phyloP scores from a whole-genome alignment of 2,888 invertebrate species.

The Tanypteryx hageni region DNA sequence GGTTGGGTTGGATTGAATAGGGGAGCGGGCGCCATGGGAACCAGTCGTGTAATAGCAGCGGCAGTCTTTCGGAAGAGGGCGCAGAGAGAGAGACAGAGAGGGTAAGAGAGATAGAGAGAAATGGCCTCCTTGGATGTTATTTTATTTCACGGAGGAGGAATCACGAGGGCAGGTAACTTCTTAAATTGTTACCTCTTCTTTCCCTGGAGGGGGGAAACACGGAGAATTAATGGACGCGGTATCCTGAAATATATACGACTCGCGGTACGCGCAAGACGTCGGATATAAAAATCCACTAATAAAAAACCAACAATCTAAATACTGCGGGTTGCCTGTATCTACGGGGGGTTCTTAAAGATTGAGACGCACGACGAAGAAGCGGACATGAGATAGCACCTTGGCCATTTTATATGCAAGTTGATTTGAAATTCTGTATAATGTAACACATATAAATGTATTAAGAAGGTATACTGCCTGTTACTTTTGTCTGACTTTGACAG shows the following conservation, averaged over 20 bases:
- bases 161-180: not conserved
- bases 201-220: not conserved
- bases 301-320: too few species aligned
- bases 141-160: not conserved
- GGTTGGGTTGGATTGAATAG: not conserved
- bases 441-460: too few species aligned
- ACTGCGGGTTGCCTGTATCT: too few species aligned
- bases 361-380: too few species aligned
- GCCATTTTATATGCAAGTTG: too few species aligned
- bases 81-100: not conserved
- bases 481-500: too few species aligned
- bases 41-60: not conserved
- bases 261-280: not conserved
- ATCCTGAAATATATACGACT: not conserved
- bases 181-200: not conserved
- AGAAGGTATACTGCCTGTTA: too few species aligned
- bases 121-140: not conserved
- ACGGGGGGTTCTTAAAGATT: too few species aligned
- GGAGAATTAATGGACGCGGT: not conserved
- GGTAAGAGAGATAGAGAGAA: not conserved
- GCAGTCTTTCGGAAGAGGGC: not conserved
- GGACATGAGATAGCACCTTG: too few species aligned
- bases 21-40: not conserved
- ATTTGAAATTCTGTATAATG: too few species aligned
- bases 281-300: not conserved